Percentiles rank a stretch among this genome's conserved stretches.
Conservation (phyloP, 1,140 invertebrate species). For the Bradysia coprophila region DNA sequence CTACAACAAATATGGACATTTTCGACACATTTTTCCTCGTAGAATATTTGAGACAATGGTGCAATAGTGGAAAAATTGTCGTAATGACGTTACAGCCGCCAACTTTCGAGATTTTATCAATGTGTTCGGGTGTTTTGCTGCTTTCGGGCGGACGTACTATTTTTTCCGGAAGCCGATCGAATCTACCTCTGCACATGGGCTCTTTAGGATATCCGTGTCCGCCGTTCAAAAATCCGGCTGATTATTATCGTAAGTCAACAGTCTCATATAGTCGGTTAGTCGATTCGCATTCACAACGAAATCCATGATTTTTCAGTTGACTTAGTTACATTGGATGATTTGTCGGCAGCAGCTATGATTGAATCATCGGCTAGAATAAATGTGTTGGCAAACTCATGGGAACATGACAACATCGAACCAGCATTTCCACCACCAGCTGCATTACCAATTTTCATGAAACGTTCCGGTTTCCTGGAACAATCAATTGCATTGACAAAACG, state of each 20-base stretch:
- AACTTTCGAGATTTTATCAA: constrained; percentile 89
- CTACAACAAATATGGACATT: constrained; percentile 85
- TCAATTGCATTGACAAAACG: constrained; percentile 17
- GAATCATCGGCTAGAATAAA: constrained; percentile 87
- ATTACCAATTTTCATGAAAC: constrained; percentile 18
- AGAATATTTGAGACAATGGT: constrained; percentile 88
- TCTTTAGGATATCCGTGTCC: constrained; percentile 89
- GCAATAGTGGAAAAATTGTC: constrained; percentile 62
- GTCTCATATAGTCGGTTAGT: not conserved
- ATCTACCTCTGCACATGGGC: constrained; percentile 85
- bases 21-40: constrained; percentile 91
- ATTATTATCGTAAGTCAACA: constrained; percentile 72
- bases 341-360: constrained; percentile 81
- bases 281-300: not conserved
- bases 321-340: constrained; percentile 78
- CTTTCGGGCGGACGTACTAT: constrained; percentile 78
- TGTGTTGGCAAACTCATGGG: constrained; percentile 58
- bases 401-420: constrained; percentile 23
- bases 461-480: constrained; percentile 27
- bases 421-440: constrained; percentile 19
- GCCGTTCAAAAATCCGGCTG: constrained; percentile 88
- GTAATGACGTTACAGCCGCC: constrained; percentile 86
- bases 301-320: constrained; percentile 45
- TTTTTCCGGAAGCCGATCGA: constrained; percentile 71
- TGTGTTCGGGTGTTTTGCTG: constrained; percentile 69